Base-by-base conservation (phyloP, 2,113 vertebrate genomes). In the Accipiter virgatus region DNA sequence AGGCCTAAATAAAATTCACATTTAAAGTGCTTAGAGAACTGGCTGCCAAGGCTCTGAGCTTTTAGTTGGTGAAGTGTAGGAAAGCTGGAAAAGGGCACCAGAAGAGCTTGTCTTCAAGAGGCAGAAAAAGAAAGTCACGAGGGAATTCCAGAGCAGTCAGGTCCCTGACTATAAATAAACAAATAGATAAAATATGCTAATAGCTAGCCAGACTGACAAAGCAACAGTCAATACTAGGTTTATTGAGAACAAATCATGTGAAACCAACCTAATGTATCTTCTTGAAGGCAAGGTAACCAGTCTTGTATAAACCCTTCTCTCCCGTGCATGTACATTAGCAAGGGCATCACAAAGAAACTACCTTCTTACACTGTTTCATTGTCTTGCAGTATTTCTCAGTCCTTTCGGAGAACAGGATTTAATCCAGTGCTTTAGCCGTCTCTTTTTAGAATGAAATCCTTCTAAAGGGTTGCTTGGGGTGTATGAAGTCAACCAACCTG, bases 251-350 rank as follows among this genome's bases (percentile, higher is more conserved):
- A 75, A 93, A 67, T 63, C 10, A 55, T 2, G 0, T 47, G n/a
- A 36, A 86, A 58, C 4, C 56, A 81, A 42, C 16, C 16, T 52
- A 45, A 38, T 36, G 11, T 14, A 58, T 53, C 32, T 63, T 73
- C 81, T 38, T 56, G n/a, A 47, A 47, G 61, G 20, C 52, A 66
- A 71, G 23, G 25, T 68, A 72, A 68, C 31, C 40, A 26, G 27
- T 29, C 29, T 42, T 21, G 5, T 59, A 5, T 29, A 25, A 52
- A 18, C 55, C 31, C 21, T 90, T 32, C 70, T 81, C 26, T 81
- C n/a, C 20, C 0, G 0, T 62, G 27, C 4, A 3, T 1, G 3
- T 19, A 1, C 5, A 2, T 61, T 14, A 67, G 16, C 17, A 56
- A 23, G 3, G 32, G 7, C 63, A 71, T 40, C 19, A 16, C 38